Conservation (phyloP, 2,888 invertebrate genomes). For the Polydrusus pterygomalis region DNA sequence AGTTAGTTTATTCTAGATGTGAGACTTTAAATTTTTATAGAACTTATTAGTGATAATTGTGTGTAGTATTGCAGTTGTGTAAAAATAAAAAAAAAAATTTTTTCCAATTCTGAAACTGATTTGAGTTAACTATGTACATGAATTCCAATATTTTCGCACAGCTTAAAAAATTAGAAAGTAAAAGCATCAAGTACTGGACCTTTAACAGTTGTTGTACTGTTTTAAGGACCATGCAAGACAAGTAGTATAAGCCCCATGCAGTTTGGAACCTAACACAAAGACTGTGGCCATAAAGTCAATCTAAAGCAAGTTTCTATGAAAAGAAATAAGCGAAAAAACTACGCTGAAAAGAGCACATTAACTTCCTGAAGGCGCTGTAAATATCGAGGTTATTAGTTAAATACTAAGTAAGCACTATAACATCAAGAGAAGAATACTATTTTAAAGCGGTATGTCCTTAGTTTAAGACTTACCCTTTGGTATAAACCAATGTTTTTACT, state of each 20-base stretch:
- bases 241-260: conserved; percentile 68
- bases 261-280: conserved; percentile 65
- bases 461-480: no score
- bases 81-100: no score
- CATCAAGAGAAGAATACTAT: conserved; percentile 25
- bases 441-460: conserved; percentile 8
- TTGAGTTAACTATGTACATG: not conserved
- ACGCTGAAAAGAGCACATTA: conserved; percentile 35
- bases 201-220: conserved; percentile 15
- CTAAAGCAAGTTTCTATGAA: conserved; percentile 16
- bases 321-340: conserved; percentile 29
- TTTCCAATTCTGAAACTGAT: no score
- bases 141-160: conserved; percentile 3
- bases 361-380: conserved; percentile 10
- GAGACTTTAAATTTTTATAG: no score
- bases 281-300: conserved; percentile 60
- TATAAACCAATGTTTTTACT: not conserved
- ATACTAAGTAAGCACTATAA: conserved; percentile 35
- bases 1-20: no score
- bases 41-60: no score
- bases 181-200: conserved; percentile 33
- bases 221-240: conserved; percentile 65
- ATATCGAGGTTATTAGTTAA: conserved; percentile 17
- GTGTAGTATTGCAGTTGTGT: no score
- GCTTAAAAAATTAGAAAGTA: not conserved